phyloP scores from a whole-genome alignment of 2,888 invertebrate species.

The Bombyx huttoni region DNA sequence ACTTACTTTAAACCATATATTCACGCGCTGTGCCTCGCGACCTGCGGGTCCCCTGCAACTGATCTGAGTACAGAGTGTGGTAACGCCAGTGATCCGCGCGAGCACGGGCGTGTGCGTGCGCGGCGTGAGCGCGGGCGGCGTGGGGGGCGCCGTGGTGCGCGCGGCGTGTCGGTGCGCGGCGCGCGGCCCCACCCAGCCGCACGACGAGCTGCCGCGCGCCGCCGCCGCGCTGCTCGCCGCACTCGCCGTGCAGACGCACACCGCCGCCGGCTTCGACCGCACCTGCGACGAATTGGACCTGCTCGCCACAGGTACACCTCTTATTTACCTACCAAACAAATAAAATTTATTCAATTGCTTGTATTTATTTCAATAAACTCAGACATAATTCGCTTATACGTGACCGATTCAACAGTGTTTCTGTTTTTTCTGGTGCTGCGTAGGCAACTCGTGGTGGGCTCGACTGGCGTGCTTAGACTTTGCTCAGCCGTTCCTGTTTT shows the following conservation, averaged over 20 bases:
- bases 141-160: conserved; percentile 70
- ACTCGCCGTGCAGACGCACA: conserved; percentile 76
- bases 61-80: too few species aligned
- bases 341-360: too few species aligned
- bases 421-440: neutral
- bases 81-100: conserved; percentile 49
- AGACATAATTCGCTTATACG: too few species aligned
- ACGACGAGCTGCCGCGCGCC: conserved; percentile 80
- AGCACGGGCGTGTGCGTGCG: conserved; percentile 84
- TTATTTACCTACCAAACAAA: too few species aligned
- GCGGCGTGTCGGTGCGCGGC: conserved; percentile 82
- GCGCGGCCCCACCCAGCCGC: conserved; percentile 74
- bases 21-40: too few species aligned
- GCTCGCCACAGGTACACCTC: conserved; percentile 19
- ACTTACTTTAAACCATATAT: too few species aligned
- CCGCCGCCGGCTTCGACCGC: conserved; percentile 65
- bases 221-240: conserved; percentile 78
- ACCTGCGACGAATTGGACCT: conserved; percentile 70
- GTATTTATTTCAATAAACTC: too few species aligned
- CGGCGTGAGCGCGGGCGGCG: conserved; percentile 76
- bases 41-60: too few species aligned
- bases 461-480: conserved; percentile 77
- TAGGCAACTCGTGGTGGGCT: conserved; percentile 77
- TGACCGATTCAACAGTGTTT: too few species aligned
- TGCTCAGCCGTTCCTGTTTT: conserved; percentile 79